Evolutionary conservation across 1,140 invertebrate species (phyloP).

Genomic region (Drosophila grimshawi): DNA sequence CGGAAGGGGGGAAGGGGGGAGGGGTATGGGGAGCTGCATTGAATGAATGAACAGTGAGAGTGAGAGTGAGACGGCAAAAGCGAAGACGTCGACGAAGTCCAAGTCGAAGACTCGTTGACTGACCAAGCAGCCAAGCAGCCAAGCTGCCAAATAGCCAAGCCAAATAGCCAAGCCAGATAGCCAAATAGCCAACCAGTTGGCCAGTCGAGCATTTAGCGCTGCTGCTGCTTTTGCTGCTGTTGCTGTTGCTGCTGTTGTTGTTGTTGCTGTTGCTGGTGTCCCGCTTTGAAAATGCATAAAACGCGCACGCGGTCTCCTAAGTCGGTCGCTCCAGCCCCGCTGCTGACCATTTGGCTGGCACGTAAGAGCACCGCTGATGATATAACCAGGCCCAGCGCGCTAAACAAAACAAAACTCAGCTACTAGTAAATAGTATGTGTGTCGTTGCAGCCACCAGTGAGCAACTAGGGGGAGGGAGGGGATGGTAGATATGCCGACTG

Average conservation of each 20-base stretch:
- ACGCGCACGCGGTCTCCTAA: slow-evolving; percentile 69
- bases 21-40: slow-evolving; percentile 7
- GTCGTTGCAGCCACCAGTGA: slow-evolving; percentile 3
- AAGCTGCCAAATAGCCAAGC: no score
- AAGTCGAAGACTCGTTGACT: slow-evolving; percentile 39
- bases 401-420: slow-evolving; percentile 79
- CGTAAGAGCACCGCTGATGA: slow-evolving; percentile 75
- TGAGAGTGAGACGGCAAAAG: slow-evolving; percentile 50
- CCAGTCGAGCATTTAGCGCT: slow-evolving; percentile 78
- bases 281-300: slow-evolving; percentile 78
- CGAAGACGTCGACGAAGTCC: slow-evolving; percentile 29
- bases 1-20: background rate
- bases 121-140: slow-evolving; percentile 52
- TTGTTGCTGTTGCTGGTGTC: slow-evolving; percentile 57
- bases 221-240: slow-evolving; percentile 30
- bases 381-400: slow-evolving; percentile 75
- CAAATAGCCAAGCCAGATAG: background rate
- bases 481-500: slow-evolving; percentile 60
- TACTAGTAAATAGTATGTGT: slow-evolving; percentile 72
- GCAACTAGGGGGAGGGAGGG: background rate
- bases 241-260: slow-evolving; percentile 32
- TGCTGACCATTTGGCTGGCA: slow-evolving; percentile 79
- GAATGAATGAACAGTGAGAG: slow-evolving; percentile 51
- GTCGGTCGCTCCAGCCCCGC: slow-evolving; percentile 70
- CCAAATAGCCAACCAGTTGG: slow-evolving; percentile 62